Percentiles rank a stretch among this genome's conserved stretches.
These are phyloP conservation scores for Chionomys nivalis DNA, from an alignment of 2,113 vertebrate species.

Conservation along the genomic window DNA sequence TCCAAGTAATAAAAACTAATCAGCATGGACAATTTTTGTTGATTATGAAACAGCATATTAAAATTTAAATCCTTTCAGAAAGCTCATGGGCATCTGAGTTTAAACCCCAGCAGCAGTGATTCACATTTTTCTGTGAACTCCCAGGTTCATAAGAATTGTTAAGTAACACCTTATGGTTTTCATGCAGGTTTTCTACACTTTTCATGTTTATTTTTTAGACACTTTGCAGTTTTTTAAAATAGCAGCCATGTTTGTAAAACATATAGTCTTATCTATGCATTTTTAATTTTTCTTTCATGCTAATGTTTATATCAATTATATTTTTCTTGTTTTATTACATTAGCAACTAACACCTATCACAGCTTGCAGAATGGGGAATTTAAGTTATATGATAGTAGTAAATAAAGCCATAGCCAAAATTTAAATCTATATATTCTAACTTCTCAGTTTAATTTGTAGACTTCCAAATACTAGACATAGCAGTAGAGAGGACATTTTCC, in stretches of 20 bases:
- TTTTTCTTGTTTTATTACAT: neutral
- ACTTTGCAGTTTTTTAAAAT: neutral
- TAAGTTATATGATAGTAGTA: neutral
- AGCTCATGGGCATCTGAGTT: neutral
- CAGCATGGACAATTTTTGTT: neutral
- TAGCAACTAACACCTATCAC: neutral
- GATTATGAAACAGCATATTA: neutral
- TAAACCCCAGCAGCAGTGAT: neutral
- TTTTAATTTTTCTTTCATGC: neutral
- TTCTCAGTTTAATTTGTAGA: neutral
- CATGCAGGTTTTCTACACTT: neutral
- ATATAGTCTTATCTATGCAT: neutral
- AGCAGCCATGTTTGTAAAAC: neutral
- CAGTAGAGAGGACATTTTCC: neutral
- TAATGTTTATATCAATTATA: neutral
- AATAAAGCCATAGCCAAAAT: neutral
- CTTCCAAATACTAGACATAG: neutral
- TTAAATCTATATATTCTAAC: neutral
- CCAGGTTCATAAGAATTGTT: neutral
- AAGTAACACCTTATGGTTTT: neutral
- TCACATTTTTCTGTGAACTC: neutral
- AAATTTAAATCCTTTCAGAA: slow-evolving; percentile 14
- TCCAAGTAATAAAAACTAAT: neutral
- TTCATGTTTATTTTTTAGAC: neutral
- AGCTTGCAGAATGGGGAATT: neutral